phyloP scores from a whole-genome alignment of 2,113 vertebrate species.

The Mungos mungo region DNA sequence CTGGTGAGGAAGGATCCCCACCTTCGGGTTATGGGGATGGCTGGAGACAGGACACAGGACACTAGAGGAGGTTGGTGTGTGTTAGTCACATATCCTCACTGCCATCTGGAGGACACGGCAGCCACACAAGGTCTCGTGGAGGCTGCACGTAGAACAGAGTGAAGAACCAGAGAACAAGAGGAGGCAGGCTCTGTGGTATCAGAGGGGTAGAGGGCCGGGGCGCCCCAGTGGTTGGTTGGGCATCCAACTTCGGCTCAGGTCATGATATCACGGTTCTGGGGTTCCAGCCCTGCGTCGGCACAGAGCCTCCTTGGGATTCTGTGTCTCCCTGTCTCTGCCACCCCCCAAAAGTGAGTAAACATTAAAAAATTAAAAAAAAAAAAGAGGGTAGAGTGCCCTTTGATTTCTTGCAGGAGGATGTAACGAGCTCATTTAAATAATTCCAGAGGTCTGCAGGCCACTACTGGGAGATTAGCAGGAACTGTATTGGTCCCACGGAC shows the following conservation, averaged over 20 bases:
- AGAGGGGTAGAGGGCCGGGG: too few species aligned
- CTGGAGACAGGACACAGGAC: not conserved
- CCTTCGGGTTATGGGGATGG: too few species aligned
- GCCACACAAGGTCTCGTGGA: rapidly evolving
- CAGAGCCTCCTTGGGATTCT: too few species aligned
- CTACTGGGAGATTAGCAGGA: not conserved
- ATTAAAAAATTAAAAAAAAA: too few species aligned
- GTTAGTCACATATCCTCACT: not conserved
- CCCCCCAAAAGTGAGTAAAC: too few species aligned
- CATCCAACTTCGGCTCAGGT: too few species aligned
- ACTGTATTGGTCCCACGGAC: rapidly evolving
- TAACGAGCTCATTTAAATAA: not conserved
- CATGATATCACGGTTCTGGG: too few species aligned
- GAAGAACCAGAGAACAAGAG: rapidly evolving
- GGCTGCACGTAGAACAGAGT: not conserved
- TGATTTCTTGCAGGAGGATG: not conserved
- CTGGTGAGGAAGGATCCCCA: not conserved
- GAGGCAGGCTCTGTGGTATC: not conserved
- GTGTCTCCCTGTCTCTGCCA: too few species aligned
- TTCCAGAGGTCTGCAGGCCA: not conserved
- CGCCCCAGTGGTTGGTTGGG: too few species aligned
- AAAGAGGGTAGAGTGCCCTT: too few species aligned
- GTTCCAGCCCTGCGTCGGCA: too few species aligned
- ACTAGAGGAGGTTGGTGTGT: not conserved
- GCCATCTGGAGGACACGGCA: rapidly evolving